Base-by-base conservation (phyloP, 2,797 vertebrate genomes). In the Eidolon dupreanum region DNA sequence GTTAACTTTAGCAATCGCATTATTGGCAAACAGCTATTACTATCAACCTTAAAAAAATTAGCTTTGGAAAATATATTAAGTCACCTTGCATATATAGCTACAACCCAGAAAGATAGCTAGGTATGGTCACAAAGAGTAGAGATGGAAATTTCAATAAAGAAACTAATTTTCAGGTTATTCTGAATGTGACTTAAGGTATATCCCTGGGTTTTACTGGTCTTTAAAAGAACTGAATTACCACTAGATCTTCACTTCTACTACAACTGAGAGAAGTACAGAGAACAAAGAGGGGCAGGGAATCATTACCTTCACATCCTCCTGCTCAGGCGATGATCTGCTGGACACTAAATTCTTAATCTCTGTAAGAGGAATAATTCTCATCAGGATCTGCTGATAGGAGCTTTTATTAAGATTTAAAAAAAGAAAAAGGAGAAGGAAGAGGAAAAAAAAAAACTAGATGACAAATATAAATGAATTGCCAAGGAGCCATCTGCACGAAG, bases 281-380 rank as follows among this genome's bases (percentile, higher is more conserved):
- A 68, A 78, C 82, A 55, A 75, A 68, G 31, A 1, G 1, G 36
- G 19, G 2, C 4, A 33, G 36, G 36, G 38, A n/a, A 28, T 31
- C 13, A 13, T 89, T 98, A 98, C 98, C 98, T 98, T 98, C 0
- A 0, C 53, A 86, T 97, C 33, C 46, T 98, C 97, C 71, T 96
- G 87, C 75, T 89, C 55, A 6, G 59, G 79, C 2, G 55, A 82
- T 41, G 96, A 88, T 41, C 93, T 33, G 0, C 81, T 90, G 85
- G 92, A 93, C 55, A 59, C 78, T 51, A 77, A 82, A 55, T 94
- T 93, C 96, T 75, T 70, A 89, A 91, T 63, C 95, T 90, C 98
- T 98, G 97, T 77, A 97, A 97, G 90, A 97, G 77, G 36, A 95
- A 97, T 20, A 93, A 55, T 93, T 88, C 78, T 97, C 82, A 96